Evolutionary conservation across 2,888 invertebrate genomes (phyloP), one percentile per base, ranked within the genome.

Genomic region (Drosophila ustulata): DNA sequence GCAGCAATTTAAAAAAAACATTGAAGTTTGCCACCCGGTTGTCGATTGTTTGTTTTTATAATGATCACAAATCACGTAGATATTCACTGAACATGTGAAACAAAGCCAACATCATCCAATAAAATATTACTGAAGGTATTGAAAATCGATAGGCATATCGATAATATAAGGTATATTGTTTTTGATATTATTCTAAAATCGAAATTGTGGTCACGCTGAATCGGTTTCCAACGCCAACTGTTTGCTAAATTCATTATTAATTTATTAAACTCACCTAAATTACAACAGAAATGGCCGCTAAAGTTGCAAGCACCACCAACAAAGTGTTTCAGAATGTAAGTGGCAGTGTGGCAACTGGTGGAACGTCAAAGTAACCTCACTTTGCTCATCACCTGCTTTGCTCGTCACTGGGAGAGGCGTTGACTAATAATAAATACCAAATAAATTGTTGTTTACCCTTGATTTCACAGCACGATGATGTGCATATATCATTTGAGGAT

Each of bases 401-500:
- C n/a, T 32, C 43, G 3, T 37, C n/a, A n/a, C 2, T 2, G 37
- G 8, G 43, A 18, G 32, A 4, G 32, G 49, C 34, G 49, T 41
- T 76, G 63, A 69, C 66, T 68, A 69, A 78, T 75, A 52, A 32
- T 8, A 8, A 32, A 32, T n/a, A 37, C 37, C 4, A 37, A n/a
- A n/a, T n/a, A 0, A 37, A 37, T 46, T 8, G 18, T 7, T 47
- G 28, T n/a, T 5, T 43, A 11, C 8, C 3, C 18, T 18, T 18
- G 18, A 18, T 26, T 30, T 8, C 30, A 0, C 52, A 74, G 68
- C 75, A 92, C 87, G 97, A 98, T 90, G 98, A 98, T 93, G 97
- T 98, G 67, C 97, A 98, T 92, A 98, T 99, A 83, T 97, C 98
- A 0, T 97, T 95, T 90, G 98, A 98, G 92, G 99, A 99, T 93